Evolutionary conservation across 1,140 invertebrate species (phyloP), one percentile per base, ranked within the genome.

Genomic region (Neodiprion pinetum): DNA sequence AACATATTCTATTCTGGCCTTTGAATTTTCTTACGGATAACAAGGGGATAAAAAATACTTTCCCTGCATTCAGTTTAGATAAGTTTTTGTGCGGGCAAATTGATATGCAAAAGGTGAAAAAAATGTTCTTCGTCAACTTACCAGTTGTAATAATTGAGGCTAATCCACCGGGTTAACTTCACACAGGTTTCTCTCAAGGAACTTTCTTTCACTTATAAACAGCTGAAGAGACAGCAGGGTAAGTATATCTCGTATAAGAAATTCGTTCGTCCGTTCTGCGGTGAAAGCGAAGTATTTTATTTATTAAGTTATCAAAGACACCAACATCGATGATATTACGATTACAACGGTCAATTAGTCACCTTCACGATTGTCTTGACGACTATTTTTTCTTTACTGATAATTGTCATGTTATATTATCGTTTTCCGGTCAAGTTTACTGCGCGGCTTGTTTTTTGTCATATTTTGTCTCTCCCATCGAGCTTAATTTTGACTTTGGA

Each of bases 131-230:
- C 28, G 2, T 61, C 11, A 17, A 9, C 53, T 61, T 9, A 61
- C 53, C 53, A 61, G 53, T 61, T 61, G 53, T 61, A 61, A 61
- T 61, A 61, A 61, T 61, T 61, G 53, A 61, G 53, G 53, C 53
- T 61, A 61, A 61, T 61, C 53, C 53, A 61, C 53, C 53, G 53
- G 53, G 53, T 61, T 61, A 61, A 61, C 53, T 61, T 61, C 53
- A 61, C 28, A 40, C 53, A 61, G 53, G 53, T 61, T 61, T 61
- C 53, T 61, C 53, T 61, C 53, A 17, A 61, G 53, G 53, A 61
- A 61, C 53, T 61, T 61, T 61, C 53, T 61, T 61, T 61, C 53
- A 61, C 53, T 61, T 17, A 61, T 17, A 61, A 61, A 61, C 53
- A 61, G 53, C 53, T 61, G 53, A 61, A 61, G 53, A 61, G 11